phyloP scores from a whole-genome alignment of 2,797 vertebrate genomes.

The Aotus griseimembra region DNA sequence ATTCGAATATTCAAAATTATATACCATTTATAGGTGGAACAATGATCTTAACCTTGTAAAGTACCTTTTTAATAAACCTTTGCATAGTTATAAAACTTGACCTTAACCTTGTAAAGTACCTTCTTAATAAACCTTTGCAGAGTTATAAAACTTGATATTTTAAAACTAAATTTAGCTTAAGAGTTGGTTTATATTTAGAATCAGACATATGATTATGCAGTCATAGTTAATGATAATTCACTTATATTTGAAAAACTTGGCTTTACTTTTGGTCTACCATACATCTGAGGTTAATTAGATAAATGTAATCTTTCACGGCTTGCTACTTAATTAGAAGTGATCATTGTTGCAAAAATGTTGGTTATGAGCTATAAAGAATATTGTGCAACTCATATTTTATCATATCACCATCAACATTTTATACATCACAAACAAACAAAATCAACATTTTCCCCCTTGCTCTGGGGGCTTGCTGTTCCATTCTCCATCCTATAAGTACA shows the following conservation, averaged over 20 bases:
- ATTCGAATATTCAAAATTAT: not conserved
- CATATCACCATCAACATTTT: not conserved
- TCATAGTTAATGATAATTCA: not conserved
- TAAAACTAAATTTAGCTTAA: slow-evolving; percentile 10
- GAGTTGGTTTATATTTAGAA: not conserved
- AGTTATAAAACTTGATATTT: slow-evolving; percentile 4
- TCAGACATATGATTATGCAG: not conserved
- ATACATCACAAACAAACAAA: not conserved
- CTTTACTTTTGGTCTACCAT: not conserved
- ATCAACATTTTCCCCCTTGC: not conserved
- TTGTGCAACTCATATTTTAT: not conserved
- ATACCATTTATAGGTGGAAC: not conserved
- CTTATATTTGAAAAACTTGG: not conserved
- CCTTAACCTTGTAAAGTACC: not conserved
- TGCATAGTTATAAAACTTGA: not conserved
- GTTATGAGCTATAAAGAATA: not conserved
- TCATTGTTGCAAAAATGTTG: not conserved
- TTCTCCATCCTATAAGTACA: not conserved
- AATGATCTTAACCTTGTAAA: not conserved
- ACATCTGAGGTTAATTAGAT: not conserved
- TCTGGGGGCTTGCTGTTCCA: not conserved
- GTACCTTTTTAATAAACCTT: not conserved
- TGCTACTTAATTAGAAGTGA: not conserved
- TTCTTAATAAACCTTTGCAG: not conserved
- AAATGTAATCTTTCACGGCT: not conserved